These are phyloP conservation scores for Mastomys coucha DNA, from an alignment of 2,113 vertebrate genomes.

Conservation along the genomic window DNA sequence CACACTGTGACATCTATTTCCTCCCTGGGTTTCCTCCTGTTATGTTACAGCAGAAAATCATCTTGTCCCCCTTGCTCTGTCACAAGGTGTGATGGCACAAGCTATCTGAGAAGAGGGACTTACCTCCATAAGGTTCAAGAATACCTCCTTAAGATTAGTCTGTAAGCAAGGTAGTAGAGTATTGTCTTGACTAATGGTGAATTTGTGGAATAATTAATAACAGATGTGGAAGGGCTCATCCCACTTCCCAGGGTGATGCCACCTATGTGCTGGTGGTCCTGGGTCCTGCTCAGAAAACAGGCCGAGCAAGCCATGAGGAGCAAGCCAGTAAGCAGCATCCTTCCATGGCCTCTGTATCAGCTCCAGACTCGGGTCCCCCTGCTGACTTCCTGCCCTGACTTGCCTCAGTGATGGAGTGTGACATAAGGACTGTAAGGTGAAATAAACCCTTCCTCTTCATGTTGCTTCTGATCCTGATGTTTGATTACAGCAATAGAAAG, in stretches of 20 bases:
- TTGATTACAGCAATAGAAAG: background rate
- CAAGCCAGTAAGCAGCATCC: background rate
- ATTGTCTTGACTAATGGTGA: background rate
- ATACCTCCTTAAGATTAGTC: background rate
- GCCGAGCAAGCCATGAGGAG: background rate
- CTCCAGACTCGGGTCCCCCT: background rate
- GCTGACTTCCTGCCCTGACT: background rate
- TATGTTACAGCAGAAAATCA: too few relatives aligned
- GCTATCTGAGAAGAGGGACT: background rate
- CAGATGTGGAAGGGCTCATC: background rate
- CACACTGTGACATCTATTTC: background rate
- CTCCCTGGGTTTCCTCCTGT: too few relatives aligned
- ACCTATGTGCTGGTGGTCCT: background rate
- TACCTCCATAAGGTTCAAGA: background rate
- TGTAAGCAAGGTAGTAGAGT: background rate
- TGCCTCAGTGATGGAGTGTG: background rate
- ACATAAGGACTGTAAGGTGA: background rate
- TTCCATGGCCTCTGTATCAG: background rate
- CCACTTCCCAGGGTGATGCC: background rate
- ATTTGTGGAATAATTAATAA: too few relatives aligned
- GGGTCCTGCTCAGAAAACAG: background rate
- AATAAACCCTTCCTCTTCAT: background rate
- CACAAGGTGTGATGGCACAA: too few relatives aligned
- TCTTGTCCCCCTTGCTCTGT: too few relatives aligned
- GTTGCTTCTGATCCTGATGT: background rate